phyloP scores from a whole-genome alignment of 2,113 vertebrate genomes.

The Chlorocebus sabaeus region DNA sequence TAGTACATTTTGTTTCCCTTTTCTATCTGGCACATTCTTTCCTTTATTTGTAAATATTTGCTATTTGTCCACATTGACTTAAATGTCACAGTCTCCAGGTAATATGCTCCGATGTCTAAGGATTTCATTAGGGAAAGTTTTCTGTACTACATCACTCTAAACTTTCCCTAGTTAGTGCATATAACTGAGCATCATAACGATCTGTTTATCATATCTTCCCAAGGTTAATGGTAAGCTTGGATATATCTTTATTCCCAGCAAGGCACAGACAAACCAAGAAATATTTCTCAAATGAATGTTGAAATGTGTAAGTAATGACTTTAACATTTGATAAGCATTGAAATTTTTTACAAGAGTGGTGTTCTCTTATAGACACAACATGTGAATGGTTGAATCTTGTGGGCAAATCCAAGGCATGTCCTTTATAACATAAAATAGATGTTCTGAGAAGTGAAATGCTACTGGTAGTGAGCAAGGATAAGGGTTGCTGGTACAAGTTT shows the following conservation, averaged over 20 bases:
- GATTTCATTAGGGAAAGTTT: background rate
- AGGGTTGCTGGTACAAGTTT: background rate
- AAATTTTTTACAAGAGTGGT: background rate
- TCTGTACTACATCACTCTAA: background rate
- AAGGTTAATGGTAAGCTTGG: background rate
- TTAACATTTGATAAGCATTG: background rate
- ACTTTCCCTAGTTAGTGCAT: background rate
- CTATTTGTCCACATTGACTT: background rate
- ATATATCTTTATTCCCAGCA: background rate
- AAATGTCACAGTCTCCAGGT: background rate
- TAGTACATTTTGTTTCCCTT: background rate
- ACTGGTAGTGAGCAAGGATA: background rate
- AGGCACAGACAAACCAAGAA: background rate
- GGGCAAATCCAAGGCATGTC: background rate
- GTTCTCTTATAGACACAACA: background rate
- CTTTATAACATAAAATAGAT: background rate
- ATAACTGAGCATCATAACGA: background rate
- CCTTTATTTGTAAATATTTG: background rate
- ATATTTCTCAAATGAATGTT: background rate
- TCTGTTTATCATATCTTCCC: background rate
- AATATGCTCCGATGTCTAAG: background rate
- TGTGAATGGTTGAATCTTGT: background rate
- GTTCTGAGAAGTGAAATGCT: background rate
- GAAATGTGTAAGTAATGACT: background rate
- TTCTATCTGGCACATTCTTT: background rate